Conservation (phyloP, 2,113 vertebrate species). For the Puffinus mauretanicus region DNA sequence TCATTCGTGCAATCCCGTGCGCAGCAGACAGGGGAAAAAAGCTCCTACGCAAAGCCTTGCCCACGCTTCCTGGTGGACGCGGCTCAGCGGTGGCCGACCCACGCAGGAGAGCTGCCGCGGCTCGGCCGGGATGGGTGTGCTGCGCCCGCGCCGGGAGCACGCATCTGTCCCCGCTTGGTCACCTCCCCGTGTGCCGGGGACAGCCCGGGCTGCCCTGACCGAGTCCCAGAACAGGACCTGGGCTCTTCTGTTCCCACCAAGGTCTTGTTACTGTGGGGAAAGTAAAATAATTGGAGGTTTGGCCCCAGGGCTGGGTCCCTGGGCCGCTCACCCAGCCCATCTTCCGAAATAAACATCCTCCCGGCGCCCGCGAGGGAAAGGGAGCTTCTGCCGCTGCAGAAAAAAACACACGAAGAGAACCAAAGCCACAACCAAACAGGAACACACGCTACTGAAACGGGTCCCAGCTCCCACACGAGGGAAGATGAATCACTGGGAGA, state of each 20-base stretch:
- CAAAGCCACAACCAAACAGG: neutral
- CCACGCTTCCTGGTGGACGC: neutral
- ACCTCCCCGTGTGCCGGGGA: neutral
- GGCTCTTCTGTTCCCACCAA: neutral
- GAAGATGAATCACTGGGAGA: neutral
- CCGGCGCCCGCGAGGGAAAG: neutral
- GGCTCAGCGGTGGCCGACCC: neutral
- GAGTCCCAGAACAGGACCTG: neutral
- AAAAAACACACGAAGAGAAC: neutral
- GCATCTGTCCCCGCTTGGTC: neutral
- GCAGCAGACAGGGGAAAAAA: neutral
- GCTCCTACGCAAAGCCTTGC: neutral
- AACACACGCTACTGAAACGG: accelerated
- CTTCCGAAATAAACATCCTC: neutral
- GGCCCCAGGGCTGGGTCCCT: neutral
- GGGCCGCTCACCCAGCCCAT: neutral
- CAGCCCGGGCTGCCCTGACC: neutral
- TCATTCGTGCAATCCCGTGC: neutral
- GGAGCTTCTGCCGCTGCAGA: neutral
- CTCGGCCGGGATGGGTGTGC: neutral
- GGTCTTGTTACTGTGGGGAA: neutral
- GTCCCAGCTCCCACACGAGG: neutral
- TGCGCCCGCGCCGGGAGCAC: neutral
- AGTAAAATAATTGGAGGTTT: neutral
- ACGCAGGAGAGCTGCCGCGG: neutral